Conservation (phyloP, 1,140 invertebrate species). For the Leptinotarsa defecta region DNA sequence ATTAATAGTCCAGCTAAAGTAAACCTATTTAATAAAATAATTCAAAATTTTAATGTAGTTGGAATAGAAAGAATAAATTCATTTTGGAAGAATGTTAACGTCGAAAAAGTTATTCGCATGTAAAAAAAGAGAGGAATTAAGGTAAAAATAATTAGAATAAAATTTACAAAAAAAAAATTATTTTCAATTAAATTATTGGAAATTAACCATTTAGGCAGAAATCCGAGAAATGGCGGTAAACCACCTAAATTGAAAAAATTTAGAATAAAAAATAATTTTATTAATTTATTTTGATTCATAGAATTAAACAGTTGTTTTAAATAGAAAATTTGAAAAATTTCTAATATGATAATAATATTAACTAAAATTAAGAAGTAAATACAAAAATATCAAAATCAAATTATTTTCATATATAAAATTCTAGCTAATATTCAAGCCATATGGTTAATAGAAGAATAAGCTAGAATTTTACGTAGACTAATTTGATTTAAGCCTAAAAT, state of each 20-base stretch:
- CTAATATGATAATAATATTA: constrained; percentile 56
- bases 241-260: constrained; percentile 61
- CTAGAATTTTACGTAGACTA: constrained; percentile 59
- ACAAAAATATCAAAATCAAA: constrained; percentile 57
- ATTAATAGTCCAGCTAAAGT: constrained; percentile 51
- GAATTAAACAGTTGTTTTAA: constrained; percentile 57
- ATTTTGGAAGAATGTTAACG: constrained; percentile 23
- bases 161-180: constrained; percentile 54
- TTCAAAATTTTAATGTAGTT: constrained; percentile 26
- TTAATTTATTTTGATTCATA: constrained; percentile 50
- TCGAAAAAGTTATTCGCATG: constrained; percentile 47
- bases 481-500: constrained; percentile 58
- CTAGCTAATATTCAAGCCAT: constrained; percentile 59
- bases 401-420: constrained; percentile 53
- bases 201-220: constrained; percentile 61
- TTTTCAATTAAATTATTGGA: constrained; percentile 57
- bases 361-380: constrained; percentile 56
- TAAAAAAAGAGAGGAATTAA: constrained; percentile 59
- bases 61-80: neutral
- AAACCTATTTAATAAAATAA: constrained; percentile 51
- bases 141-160: constrained; percentile 57
- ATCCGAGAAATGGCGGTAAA: constrained; percentile 61
- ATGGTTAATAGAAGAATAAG: constrained; percentile 62
- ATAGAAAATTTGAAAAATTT: constrained; percentile 56
- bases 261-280: constrained; percentile 57